These are phyloP conservation scores for Propsilocerus akamusi DNA, from an alignment of 1,140 invertebrate genomes.

Conservation along the genomic window DNA sequence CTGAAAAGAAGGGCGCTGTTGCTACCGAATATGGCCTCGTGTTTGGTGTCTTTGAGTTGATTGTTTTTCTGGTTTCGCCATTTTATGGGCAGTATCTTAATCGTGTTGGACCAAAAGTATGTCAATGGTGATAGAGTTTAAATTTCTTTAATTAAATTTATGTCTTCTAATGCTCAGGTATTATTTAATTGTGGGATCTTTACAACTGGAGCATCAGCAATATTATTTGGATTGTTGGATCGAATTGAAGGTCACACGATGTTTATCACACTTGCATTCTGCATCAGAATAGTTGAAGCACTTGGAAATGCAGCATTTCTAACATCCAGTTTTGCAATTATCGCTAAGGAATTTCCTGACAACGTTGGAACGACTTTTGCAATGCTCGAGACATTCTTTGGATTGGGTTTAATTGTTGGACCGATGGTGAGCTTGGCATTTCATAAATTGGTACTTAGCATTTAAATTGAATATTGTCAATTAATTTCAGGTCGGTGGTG, in stretches of 20 bases:
- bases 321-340: constrained; percentile 81
- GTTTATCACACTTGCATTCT: constrained; percentile 73
- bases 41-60: constrained; percentile 83
- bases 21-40: constrained; percentile 80
- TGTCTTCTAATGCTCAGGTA: neutral
- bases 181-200: constrained; percentile 76
- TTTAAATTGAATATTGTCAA: neutral
- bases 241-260: constrained; percentile 36
- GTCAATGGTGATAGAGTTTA: neutral
- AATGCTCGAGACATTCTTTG: constrained; percentile 77
- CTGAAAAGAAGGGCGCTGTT: constrained; percentile 66
- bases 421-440: constrained; percentile 38
- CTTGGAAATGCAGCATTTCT: constrained; percentile 82
- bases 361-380: constrained; percentile 82
- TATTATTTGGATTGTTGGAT: constrained; percentile 46
- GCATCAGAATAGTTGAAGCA: constrained; percentile 77
- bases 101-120: constrained; percentile 58
- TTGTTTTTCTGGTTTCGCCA: constrained; percentile 75
- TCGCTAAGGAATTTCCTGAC: constrained; percentile 83
- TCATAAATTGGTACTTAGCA: neutral
- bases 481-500: constrained; percentile 33
- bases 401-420: constrained; percentile 69
- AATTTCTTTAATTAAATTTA: too few species aligned
- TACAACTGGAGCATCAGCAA: constrained; percentile 63
- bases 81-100: constrained; percentile 73